Evolutionary conservation across 2,888 invertebrate species (phyloP).

Genomic region (Embidobia sp.): DNA sequence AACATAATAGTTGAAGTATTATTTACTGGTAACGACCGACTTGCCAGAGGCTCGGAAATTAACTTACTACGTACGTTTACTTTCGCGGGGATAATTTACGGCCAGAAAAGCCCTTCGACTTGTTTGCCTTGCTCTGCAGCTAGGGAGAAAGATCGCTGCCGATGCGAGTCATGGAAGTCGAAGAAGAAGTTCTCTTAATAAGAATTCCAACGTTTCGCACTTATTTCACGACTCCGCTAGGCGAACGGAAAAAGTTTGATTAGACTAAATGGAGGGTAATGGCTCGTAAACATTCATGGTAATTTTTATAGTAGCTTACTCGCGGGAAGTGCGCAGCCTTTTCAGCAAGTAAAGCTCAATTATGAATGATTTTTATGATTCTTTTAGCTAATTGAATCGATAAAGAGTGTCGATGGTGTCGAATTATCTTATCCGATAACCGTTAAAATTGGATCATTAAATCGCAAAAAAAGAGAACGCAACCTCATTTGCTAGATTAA

Average conservation of each 20-base stretch:
- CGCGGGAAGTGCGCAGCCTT: no score
- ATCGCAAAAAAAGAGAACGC: slow-evolving; percentile 38
- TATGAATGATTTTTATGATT: slow-evolving; percentile 73
- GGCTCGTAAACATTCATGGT: slow-evolving; percentile 33
- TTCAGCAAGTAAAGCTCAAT: slow-evolving; percentile 36
- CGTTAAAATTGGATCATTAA: slow-evolving; percentile 72
- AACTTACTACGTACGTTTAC: slow-evolving; percentile 60
- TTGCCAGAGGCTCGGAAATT: slow-evolving; percentile 64
- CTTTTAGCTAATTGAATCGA: slow-evolving; percentile 78
- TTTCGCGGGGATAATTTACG: slow-evolving; percentile 56
- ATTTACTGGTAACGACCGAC: slow-evolving; percentile 77
- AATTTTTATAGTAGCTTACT: slow-evolving; percentile 44
- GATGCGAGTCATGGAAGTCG: no score
- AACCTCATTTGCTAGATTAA: neutral
- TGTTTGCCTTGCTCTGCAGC: slow-evolving; percentile 51
- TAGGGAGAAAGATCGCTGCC: slow-evolving; percentile 9
- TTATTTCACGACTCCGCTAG: slow-evolving; percentile 18
- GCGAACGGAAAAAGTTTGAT: slow-evolving; percentile 37
- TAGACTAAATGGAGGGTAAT: slow-evolving; percentile 36
- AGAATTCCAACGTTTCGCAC: slow-evolving; percentile 16
- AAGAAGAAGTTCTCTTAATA: slow-evolving; percentile 18
- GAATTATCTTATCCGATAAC: slow-evolving; percentile 74
- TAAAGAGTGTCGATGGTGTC: slow-evolving; percentile 69
- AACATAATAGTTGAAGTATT: slow-evolving; percentile 75
- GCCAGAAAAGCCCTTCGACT: slow-evolving; percentile 49